phyloP scores from a whole-genome alignment of 2,888 invertebrate genomes.

The Mellilla xanthometata region DNA sequence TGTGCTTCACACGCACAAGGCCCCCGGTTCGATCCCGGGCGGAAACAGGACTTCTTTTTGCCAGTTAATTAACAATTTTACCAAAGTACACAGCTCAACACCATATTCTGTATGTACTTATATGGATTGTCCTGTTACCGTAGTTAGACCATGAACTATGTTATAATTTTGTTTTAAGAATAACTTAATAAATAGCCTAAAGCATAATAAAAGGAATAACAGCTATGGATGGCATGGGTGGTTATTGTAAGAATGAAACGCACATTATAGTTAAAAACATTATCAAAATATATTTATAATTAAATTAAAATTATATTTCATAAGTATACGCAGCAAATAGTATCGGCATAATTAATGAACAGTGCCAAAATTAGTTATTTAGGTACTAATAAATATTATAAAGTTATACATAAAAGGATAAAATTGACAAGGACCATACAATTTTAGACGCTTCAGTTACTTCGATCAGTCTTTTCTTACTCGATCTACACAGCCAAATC shows the following conservation, averaged over 20 bases:
- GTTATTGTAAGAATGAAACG: slow-evolving; percentile 1
- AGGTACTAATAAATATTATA: slow-evolving; percentile 11
- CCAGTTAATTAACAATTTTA: too few relatives aligned
- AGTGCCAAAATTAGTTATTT: slow-evolving; percentile 10
- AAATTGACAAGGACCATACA: slow-evolving; percentile 18
- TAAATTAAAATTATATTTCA: slow-evolving; percentile 15
- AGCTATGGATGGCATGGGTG: too few relatives aligned
- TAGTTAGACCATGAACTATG: too few relatives aligned
- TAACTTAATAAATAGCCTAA: too few relatives aligned
- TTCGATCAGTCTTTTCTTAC: slow-evolving; percentile 58
- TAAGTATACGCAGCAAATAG: slow-evolving; percentile 19
- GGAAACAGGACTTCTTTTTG: slow-evolving; percentile 71
- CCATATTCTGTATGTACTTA: too few relatives aligned
- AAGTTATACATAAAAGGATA: slow-evolving; percentile 22
- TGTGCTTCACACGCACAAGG: slow-evolving; percentile 91
- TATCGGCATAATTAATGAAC: slow-evolving; percentile 20
- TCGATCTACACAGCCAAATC: slow-evolving; percentile 71
- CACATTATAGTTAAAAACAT: slow-evolving; percentile 23
- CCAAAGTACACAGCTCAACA: too few relatives aligned
- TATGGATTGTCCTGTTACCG: too few relatives aligned
- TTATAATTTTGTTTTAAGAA: too few relatives aligned
- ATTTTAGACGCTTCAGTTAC: slow-evolving; percentile 21
- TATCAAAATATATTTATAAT: too few relatives aligned
- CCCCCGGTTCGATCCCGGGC: slow-evolving; percentile 88
- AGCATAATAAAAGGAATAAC: too few relatives aligned